A percentile compares a stretch with the other conserved stretches of the same genome.
Evolutionary conservation across 2,888 invertebrate species (phyloP).

Genomic region (Cheilosia vulpina): DNA sequence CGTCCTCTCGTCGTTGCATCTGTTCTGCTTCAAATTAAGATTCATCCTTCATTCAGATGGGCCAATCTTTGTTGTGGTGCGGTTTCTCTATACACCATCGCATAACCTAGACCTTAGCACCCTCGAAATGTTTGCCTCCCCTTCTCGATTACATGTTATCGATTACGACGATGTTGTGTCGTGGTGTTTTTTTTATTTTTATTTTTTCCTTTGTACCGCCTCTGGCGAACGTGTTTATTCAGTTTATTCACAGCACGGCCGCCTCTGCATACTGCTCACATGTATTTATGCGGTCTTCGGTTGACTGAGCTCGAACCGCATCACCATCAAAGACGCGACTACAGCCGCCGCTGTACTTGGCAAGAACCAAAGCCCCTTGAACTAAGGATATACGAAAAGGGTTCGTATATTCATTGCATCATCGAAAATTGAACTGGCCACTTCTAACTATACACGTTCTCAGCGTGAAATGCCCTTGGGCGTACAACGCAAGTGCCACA

Average conservation of each 20-base stretch:
- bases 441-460: background rate
- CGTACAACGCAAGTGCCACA: slow-evolving; percentile 7
- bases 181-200: slow-evolving; percentile 2
- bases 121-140: slow-evolving; percentile 29
- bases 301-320: slow-evolving; percentile 17
- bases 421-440: background rate
- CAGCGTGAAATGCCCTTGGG: slow-evolving; percentile 27
- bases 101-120: slow-evolving; percentile 40
- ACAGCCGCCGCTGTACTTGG: background rate
- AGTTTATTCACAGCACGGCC: slow-evolving; percentile 51
- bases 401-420: slow-evolving; percentile 13
- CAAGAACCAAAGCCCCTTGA: slow-evolving; percentile 16
- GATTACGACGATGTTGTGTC: slow-evolving; percentile 54
- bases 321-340: slow-evolving; percentile 29
- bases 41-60: slow-evolving; percentile 34
- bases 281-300: background rate
- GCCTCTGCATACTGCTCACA: background rate
- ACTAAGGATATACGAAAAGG: slow-evolving; percentile 14
- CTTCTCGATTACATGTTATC: slow-evolving; percentile 59
- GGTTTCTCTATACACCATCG: slow-evolving; percentile 12
- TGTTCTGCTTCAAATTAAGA: slow-evolving; percentile 11
- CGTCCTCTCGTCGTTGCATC: background rate
- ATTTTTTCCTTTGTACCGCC: slow-evolving; percentile 26
- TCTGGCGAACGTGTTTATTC: slow-evolving; percentile 64
- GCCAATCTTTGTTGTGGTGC: background rate